phyloP scores from a whole-genome alignment of 2,113 vertebrate species.

The Limnothrissa miodon region DNA sequence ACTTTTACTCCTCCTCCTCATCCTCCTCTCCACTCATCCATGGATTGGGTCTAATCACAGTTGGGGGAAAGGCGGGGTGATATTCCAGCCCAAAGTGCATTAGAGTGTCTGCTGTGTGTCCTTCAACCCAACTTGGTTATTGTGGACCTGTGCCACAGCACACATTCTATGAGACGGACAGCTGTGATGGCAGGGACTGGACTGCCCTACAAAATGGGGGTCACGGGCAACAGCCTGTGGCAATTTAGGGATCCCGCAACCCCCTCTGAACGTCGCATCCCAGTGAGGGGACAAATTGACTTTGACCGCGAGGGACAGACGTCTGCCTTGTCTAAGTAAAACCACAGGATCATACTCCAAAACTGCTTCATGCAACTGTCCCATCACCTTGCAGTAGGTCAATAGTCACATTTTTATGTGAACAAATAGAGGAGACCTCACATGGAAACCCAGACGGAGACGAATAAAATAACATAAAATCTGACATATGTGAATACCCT shows the following conservation, averaged over 20 bases:
- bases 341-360: neutral
- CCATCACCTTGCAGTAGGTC: neutral
- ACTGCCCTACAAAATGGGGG: conserved; percentile 25
- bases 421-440: neutral
- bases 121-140: conserved; percentile 33
- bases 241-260: neutral
- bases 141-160: neutral
- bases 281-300: neutral
- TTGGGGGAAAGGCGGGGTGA: conserved; percentile 24
- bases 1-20: conserved; percentile 27
- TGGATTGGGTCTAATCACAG: conserved; percentile 45
- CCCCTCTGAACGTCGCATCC: neutral
- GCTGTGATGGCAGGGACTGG: neutral
- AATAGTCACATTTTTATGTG: neutral
- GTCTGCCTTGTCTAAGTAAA: neutral
- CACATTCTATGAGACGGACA: neutral
- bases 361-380: neutral
- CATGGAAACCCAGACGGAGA: neutral
- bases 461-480: neutral
- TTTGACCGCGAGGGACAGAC: conserved; percentile 7
- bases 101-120: conserved; percentile 45
- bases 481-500: neutral
- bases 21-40: conserved; percentile 39
- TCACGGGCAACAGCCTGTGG: conserved; percentile 21
- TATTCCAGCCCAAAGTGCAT: conserved; percentile 39